Evolutionary conservation across 2,797 vertebrate genomes (phyloP), one percentile per base, ranked within the genome.

Genomic region (Rhadinocentrus ornatus): DNA sequence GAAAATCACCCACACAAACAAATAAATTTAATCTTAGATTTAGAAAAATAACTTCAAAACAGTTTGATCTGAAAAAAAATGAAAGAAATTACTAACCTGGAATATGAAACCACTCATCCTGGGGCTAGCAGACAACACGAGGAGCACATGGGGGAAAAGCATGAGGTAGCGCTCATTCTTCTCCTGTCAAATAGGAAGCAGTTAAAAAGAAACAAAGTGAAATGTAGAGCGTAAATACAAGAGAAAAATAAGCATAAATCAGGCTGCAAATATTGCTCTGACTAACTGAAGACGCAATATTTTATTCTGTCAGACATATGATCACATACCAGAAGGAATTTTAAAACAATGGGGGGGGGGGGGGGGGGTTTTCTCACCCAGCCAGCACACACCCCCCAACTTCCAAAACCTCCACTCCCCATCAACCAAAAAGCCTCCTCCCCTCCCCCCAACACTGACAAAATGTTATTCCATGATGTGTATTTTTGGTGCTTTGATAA

Each of bases 61-160:
- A n/a, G 7, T 24, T 20, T 31, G 29, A 46, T 24, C 3, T 31
- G 27, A 31, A 50, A 48, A 32, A 32, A 12, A 22, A 1, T 10
- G 26, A 0, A 18, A 27, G 27, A 31, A 5, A 62, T 62, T 44
- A 61, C 80, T 69, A 85, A 98, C 98, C 97, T 99, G 98, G 90
- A 98, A 99, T 80, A 99, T 98, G 90, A 99, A 99, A 24, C 97
- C 97, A 67, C 98, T 99, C 98, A 99, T 99, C 86, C 98, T 95
- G 41, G 98, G 97, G 82, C 98, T 99, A 78, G 97, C 97, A 76
- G 98, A 99, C 84, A 99, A 80, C 96, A 99, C 96, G 34, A 99
- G 95, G 76, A 99, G 95, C 77, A 97, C 94, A 64, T 96, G 96
- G 68, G 97, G 96, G 88, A 99, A 99, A 66, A 99, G 96, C 66